These are phyloP conservation scores for Drosophila lutescens DNA, from an alignment of 2,888 invertebrate genomes.

Conservation along the genomic window DNA sequence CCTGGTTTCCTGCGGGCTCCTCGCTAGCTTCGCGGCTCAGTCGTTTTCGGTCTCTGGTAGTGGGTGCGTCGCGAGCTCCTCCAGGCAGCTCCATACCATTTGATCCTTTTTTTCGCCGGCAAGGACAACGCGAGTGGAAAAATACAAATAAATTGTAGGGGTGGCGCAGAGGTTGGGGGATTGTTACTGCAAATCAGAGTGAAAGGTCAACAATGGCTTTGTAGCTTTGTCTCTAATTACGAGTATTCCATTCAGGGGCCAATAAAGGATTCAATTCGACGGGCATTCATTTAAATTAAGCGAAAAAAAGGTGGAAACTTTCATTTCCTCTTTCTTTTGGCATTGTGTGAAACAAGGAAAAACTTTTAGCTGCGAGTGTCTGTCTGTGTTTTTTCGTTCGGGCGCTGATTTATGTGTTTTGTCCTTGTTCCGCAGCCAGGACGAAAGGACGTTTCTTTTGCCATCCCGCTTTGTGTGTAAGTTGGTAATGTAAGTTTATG, in stretches of 20 bases:
- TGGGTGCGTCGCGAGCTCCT: constrained; percentile 34
- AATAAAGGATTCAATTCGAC: constrained; percentile 44
- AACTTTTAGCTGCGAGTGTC: constrained; percentile 25
- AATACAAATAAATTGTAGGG: constrained; percentile 26
- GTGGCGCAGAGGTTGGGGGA: constrained; percentile 1
- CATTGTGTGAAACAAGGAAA: constrained; percentile 30
- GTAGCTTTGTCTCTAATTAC: constrained; percentile 49
- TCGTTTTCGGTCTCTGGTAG: constrained; percentile 51
- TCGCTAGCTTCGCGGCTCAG: constrained; percentile 39
- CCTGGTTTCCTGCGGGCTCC: constrained; percentile 17
- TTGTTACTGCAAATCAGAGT: constrained; percentile 23
- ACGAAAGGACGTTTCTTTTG: constrained; percentile 40
- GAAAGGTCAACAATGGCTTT: constrained; percentile 47
- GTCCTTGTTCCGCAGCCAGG: constrained; percentile 47
- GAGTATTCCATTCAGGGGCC: constrained; percentile 34
- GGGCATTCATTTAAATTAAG: constrained; percentile 28
- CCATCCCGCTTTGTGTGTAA: constrained; percentile 47
- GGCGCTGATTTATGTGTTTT: constrained; percentile 51
- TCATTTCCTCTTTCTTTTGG: constrained; percentile 36
- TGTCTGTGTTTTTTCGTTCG: constrained; percentile 3
- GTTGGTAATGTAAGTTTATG: constrained; percentile 51
- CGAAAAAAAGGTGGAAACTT: constrained; percentile 50
- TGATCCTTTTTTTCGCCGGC: constrained; percentile 20
- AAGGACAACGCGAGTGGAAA: constrained; percentile 48
- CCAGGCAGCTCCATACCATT: not conserved